Evolutionary conservation across 2,888 invertebrate species (phyloP).

Genomic region (Synergus laeviventris): DNA sequence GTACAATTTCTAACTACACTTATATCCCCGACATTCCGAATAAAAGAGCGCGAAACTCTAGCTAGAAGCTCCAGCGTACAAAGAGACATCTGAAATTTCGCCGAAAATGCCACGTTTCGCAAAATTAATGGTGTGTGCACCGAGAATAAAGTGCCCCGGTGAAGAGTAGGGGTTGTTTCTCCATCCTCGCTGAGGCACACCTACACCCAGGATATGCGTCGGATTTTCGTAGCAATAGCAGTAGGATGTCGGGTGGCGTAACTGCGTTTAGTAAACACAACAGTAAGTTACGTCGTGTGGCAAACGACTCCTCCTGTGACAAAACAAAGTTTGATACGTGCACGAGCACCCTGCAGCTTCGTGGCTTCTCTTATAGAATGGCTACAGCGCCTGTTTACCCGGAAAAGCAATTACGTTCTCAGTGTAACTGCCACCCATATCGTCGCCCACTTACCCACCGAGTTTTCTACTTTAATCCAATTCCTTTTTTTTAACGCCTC

Average conservation of each 20-base stretch:
- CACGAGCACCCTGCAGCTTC: slow-evolving; percentile 43
- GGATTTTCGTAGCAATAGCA: slow-evolving; percentile 46
- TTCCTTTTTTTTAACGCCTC: slow-evolving; percentile 41
- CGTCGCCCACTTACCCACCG: slow-evolving; percentile 19
- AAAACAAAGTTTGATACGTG: slow-evolving; percentile 70
- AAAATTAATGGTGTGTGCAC: slow-evolving; percentile 66
- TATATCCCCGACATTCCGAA: slow-evolving; percentile 57
- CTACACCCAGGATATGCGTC: slow-evolving; percentile 21
- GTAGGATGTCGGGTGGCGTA: slow-evolving; percentile 57
- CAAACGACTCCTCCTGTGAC: slow-evolving; percentile 67
- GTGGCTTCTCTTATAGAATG: slow-evolving; percentile 40
- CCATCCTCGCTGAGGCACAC: slow-evolving; percentile 5
- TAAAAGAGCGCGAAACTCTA: slow-evolving; percentile 37
- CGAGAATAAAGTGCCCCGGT: slow-evolving; percentile 60
- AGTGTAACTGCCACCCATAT: slow-evolving; percentile 38
- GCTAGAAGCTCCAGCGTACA: slow-evolving; percentile 51
- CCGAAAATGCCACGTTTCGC: slow-evolving; percentile 54
- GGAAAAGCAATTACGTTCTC: slow-evolving; percentile 68
- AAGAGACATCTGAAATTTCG: slow-evolving; percentile 64
- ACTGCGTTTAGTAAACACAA: slow-evolving; percentile 73
- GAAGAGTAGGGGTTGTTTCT: slow-evolving; percentile 27
- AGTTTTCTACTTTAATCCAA: slow-evolving; percentile 32
- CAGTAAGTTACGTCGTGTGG: slow-evolving; percentile 71
- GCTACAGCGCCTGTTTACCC: slow-evolving; percentile 64
- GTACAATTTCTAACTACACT: slow-evolving; percentile 60